Evolutionary conservation across 1,140 invertebrate genomes (phyloP), one percentile per base, ranked within the genome.

Genomic region (Pogonomyrmex barbatus): DNA sequence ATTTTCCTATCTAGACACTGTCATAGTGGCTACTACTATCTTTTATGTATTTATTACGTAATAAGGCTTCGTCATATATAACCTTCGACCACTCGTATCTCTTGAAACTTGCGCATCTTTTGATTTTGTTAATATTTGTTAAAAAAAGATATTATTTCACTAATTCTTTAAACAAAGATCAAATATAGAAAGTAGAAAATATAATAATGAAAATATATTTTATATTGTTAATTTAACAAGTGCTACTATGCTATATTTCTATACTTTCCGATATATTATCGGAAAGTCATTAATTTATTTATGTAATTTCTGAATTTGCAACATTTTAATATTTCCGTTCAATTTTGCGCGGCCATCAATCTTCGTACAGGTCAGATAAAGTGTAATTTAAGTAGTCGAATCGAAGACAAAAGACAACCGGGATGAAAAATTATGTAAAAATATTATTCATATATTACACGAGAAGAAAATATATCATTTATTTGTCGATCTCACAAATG

Each of bases 21-120:
- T 47, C 14, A 47, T 17, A 71, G 4, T 1, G 30, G 5, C 30
- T 58, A 47, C 42, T 62, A 75, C 30, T 39, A 75, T 42, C 67
- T 45, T 82, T 60, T 36, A 81, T 45, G 67, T 73, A 39, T 60
- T 24, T 75, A 75, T 83, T 83, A 83, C 42, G 68, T 83, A 83
- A 83, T 73, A 33, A 83, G 1, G 10, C 47, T 58, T 45, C 50
- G 60, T 45, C 75, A 77, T 33, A 45, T 82, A 39, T 47, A 82
- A 82, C 39, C 67, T 75, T 83, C 45, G 17, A 75, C 17, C 45
- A 60, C 14, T 9, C 14, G 36, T 62, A 75, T 75, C 42, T 75
- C n/a, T 47, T 39, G 8, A 78, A 77, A 65, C 54, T 9, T 47
- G 33, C 14, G 10, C 42, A n/a, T 36, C 39, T 45, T 45, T 45